phyloP scores from a whole-genome alignment of 2,113 vertebrate species.

The Xyrauchen texanus region DNA sequence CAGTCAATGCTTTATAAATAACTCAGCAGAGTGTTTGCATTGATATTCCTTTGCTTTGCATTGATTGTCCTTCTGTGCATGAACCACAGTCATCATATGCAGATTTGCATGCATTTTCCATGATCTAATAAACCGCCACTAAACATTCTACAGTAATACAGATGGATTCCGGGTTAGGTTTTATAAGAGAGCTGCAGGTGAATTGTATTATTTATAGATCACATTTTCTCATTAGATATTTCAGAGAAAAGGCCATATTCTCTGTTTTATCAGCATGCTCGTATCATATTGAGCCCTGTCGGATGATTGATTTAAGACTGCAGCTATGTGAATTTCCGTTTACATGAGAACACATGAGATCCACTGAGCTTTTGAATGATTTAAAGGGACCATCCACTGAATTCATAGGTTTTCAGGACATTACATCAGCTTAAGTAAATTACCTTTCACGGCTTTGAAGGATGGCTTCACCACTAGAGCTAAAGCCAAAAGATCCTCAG shows the following conservation, averaged over 20 bases:
- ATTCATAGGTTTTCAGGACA: too few relatives aligned
- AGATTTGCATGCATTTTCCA: slow-evolving; percentile 2
- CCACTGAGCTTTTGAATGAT: too few relatives aligned
- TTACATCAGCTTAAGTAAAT: too few relatives aligned
- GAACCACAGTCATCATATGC: neutral
- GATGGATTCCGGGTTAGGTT: neutral
- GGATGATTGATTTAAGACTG: too few relatives aligned
- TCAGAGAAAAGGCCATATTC: neutral
- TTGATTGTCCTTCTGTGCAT: neutral
- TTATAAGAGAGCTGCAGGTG: neutral
- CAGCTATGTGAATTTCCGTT: too few relatives aligned
- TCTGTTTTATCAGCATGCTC: neutral
- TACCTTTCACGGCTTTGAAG: too few relatives aligned
- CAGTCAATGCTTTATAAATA: neutral
- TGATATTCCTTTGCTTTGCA: neutral
- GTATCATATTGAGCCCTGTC: too few relatives aligned
- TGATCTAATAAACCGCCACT: neutral
- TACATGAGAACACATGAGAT: too few relatives aligned
- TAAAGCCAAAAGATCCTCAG: too few relatives aligned
- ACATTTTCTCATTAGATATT: neutral
- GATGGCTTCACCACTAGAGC: too few relatives aligned
- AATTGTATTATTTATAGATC: slow-evolving; percentile 14
- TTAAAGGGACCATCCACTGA: too few relatives aligned
- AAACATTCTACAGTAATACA: neutral
- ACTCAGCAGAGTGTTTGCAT: slow-evolving; percentile 1